phyloP scores from a whole-genome alignment of 2,888 invertebrate genomes.

The Nematopogon swammerdamellus region DNA sequence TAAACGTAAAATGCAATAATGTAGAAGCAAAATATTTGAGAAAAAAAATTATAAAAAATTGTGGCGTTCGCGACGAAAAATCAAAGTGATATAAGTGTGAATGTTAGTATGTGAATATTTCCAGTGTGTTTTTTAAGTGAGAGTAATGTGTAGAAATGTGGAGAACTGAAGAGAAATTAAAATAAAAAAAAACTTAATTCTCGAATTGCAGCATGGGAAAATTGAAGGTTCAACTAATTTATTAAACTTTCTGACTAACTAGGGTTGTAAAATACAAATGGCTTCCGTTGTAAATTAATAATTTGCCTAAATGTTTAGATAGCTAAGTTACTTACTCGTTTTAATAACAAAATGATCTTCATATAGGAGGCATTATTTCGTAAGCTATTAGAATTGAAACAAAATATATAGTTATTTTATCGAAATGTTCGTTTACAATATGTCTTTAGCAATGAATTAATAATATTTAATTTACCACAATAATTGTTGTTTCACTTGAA shows the following conservation, averaged over 20 bases:
- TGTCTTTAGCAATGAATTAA: no score
- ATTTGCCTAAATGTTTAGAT: background rate
- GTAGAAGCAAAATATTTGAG: no score
- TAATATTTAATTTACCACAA: no score
- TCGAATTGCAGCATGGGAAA: background rate
- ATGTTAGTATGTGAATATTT: background rate
- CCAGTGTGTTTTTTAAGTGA: background rate
- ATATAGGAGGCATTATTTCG: conserved; percentile 19
- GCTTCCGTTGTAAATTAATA: conserved; percentile 1
- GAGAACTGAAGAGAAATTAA: background rate
- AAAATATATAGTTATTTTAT: conserved; percentile 4
- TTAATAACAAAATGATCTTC: conserved; percentile 1
- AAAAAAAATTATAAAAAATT: background rate
- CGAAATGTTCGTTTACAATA: no score
- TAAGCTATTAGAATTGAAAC: conserved; percentile 4
- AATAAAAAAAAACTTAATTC: background rate
- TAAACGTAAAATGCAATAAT: no score
- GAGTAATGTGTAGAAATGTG: background rate
- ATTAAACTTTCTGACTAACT: background rate
- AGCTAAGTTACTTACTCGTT: conserved; percentile 1
- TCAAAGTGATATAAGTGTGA: background rate
- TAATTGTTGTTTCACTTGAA: no score
- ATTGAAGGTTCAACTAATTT: background rate
- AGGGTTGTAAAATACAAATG: background rate
- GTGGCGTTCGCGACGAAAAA: background rate